phyloP scores from a whole-genome alignment of 2,888 invertebrate genomes.

The Aphodius sticticus region DNA sequence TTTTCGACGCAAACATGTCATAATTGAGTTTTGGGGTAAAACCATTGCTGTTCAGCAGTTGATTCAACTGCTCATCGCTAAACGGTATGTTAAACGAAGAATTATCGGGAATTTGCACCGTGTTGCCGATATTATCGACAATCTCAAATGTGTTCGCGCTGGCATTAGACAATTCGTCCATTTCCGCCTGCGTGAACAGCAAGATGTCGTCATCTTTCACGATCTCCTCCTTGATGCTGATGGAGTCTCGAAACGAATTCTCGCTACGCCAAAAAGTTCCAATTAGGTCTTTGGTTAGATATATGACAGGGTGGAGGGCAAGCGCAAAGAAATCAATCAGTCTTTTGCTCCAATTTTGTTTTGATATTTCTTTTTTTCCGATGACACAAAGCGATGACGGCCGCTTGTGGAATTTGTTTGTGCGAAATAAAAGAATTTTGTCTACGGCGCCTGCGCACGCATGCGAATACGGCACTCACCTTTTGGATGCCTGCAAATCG shows the following conservation, averaged over 20 bases:
- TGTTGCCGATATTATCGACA: constrained; percentile 40
- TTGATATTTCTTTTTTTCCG: constrained; percentile 30
- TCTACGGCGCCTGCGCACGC: constrained; percentile 16
- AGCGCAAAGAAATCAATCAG: neutral
- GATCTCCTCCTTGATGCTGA: constrained; percentile 49
- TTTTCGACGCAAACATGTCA: constrained; percentile 28
- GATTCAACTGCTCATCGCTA: constrained; percentile 42
- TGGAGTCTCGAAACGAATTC: constrained; percentile 13
- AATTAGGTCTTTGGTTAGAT: neutral
- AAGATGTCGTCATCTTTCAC: constrained; percentile 51
- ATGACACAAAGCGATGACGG: constrained; percentile 16
- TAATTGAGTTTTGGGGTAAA: constrained; percentile 30
- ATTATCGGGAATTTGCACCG: constrained; percentile 40
- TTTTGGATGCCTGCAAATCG: constrained; percentile 30
- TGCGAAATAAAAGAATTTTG: constrained; percentile 34
- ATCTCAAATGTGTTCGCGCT: constrained; percentile 37
- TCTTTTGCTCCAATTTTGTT: constrained; percentile 24
- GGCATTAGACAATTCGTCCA: constrained; percentile 31
- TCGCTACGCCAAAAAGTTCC: constrained; percentile 21
- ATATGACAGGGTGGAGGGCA: neutral
- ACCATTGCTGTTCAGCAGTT: constrained; percentile 39
- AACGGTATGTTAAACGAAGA: constrained; percentile 41
- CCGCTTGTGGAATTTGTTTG: constrained; percentile 6
- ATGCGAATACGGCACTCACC: constrained; percentile 31
- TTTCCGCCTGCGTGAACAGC: constrained; percentile 49